phyloP scores from a whole-genome alignment of 2,888 invertebrate species.

The Parnassius mnemosyne region DNA sequence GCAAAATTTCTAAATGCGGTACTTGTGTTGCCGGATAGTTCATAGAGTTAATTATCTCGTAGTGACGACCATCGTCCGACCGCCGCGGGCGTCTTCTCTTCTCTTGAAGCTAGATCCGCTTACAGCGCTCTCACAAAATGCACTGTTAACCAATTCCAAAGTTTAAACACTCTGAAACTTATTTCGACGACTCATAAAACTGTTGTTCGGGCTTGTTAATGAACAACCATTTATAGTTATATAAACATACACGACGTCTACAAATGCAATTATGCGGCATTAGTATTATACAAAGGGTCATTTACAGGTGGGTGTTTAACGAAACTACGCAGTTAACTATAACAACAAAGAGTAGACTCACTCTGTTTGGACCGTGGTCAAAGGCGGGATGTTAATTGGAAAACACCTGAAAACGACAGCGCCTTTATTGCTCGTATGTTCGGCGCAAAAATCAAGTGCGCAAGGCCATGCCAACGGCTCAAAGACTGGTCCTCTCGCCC shows the following conservation, averaged over 20 bases:
- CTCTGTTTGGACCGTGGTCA: slow-evolving; percentile 59
- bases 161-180: slow-evolving; percentile 72
- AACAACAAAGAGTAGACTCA: slow-evolving; percentile 66
- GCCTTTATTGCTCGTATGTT: slow-evolving; percentile 70
- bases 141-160: slow-evolving; percentile 71
- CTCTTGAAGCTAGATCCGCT: slow-evolving; percentile 39
- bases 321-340: slow-evolving; percentile 58
- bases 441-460: slow-evolving; percentile 76
- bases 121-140: slow-evolving; percentile 60
- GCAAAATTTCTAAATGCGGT: slow-evolving; percentile 65
- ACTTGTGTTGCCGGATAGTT: slow-evolving; percentile 62
- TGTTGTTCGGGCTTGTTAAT: slow-evolving; percentile 59
- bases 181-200: slow-evolving; percentile 76
- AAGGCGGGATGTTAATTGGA: slow-evolving; percentile 78
- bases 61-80: slow-evolving; percentile 47
- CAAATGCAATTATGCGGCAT: slow-evolving; percentile 34
- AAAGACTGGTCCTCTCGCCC: slow-evolving; percentile 74
- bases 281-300: slow-evolving; percentile 36
- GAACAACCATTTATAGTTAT: slow-evolving; percentile 42
- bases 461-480: slow-evolving; percentile 50
- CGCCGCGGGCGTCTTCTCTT: slow-evolving; percentile 54
- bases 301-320: slow-evolving; percentile 60
- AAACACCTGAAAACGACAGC: slow-evolving; percentile 78
- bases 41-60: slow-evolving; percentile 75
- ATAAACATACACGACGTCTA: slow-evolving; percentile 24